These are phyloP conservation scores for Calameuta filiformis DNA, from an alignment of 2,888 invertebrate genomes.

Conservation along the genomic window DNA sequence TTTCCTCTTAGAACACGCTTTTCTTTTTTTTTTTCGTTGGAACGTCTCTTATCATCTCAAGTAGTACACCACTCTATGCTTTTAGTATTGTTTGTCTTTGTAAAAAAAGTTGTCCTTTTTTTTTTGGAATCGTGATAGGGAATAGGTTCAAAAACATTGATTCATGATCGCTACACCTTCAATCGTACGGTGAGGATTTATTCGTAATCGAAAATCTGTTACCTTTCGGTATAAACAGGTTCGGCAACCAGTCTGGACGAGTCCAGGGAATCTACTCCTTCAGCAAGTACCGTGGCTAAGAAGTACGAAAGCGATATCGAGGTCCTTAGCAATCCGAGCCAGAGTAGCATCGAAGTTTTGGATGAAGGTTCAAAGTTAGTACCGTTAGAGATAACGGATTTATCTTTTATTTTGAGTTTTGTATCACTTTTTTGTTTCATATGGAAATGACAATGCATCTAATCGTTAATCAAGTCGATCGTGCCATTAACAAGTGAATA, in stretches of 20 bases:
- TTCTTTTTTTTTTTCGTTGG: slow-evolving; percentile 23
- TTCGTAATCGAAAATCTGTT: neutral
- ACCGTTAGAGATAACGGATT: slow-evolving; percentile 11
- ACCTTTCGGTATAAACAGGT: slow-evolving; percentile 45
- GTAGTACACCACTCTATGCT: neutral
- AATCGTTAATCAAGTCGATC: neutral
- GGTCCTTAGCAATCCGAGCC: slow-evolving; percentile 77
- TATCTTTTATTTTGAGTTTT: neutral
- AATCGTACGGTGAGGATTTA: neutral
- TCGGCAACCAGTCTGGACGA: slow-evolving; percentile 65
- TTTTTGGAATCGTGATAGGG: neutral
- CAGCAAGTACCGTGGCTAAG: slow-evolving; percentile 49
- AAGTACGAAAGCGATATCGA: slow-evolving; percentile 76
- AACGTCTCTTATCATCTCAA: neutral
- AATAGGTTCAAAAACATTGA: neutral
- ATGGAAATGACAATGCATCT: neutral
- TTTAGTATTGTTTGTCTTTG: neutral
- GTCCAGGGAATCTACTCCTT: slow-evolving; percentile 61
- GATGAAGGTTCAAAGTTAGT: slow-evolving; percentile 65
- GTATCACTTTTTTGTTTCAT: neutral
- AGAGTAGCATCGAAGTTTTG: slow-evolving; percentile 76
- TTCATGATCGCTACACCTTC: neutral
- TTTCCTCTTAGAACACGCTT: neutral
- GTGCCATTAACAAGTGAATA: neutral
- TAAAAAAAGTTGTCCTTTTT: neutral